Percentiles rank a stretch among this genome's conserved stretches.
phyloP scores from a whole-genome alignment of 2,113 vertebrate genomes.

The Rafetus swinhoei region DNA sequence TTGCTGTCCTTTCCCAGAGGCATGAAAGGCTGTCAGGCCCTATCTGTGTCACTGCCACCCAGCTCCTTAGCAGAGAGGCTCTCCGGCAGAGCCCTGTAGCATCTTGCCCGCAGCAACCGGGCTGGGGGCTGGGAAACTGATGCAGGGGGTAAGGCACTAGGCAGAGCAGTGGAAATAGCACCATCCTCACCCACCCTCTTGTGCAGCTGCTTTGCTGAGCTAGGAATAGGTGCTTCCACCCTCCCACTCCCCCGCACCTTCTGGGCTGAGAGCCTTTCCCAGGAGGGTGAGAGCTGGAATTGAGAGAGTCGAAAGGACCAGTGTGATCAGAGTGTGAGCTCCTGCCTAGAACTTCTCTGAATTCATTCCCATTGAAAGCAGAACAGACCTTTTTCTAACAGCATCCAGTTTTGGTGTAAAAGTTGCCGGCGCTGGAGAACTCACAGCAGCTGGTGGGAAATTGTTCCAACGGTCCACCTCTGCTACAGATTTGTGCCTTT shows the following conservation, averaged over 20 bases:
- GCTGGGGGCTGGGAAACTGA: background rate
- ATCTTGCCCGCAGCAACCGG: background rate
- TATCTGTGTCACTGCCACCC: background rate
- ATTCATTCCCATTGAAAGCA: background rate
- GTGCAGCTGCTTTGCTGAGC: background rate
- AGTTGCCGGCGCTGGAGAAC: too few relatives aligned
- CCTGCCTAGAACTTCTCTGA: background rate
- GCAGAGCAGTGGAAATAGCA: fast-evolving
- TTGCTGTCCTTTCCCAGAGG: background rate
- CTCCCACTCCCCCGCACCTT: background rate
- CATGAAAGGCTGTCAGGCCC: background rate
- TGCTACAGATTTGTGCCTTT: too few relatives aligned
- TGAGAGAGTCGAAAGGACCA: background rate
- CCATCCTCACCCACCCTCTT: background rate
- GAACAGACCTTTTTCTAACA: too few relatives aligned
- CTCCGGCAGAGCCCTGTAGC: background rate
- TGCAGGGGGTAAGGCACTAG: background rate
- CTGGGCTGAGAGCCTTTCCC: background rate
- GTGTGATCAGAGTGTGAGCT: background rate
- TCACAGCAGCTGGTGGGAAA: too few relatives aligned
- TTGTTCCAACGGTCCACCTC: too few relatives aligned
- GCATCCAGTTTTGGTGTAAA: too few relatives aligned
- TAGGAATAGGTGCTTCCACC: fast-evolving
- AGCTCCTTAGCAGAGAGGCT: background rate
- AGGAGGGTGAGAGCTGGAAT: background rate